Percentiles rank a stretch among this genome's conserved stretches.
Conservation (phyloP, 2,888 invertebrate genomes). For the Gisinianus flammeolus region DNA sequence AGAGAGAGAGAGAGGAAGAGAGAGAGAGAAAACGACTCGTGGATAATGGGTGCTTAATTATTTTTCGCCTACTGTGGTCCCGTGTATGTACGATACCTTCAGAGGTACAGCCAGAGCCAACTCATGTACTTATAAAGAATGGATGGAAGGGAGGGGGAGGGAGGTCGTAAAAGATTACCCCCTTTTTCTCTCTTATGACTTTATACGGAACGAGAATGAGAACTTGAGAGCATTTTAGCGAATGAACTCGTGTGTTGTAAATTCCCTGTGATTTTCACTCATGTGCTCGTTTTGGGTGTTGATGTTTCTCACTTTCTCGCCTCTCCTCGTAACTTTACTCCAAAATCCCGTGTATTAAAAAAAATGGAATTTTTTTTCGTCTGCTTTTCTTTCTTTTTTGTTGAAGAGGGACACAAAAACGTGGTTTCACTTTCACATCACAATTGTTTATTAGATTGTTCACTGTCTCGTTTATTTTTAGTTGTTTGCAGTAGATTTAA, state of each 20-base stretch:
- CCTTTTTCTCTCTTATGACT: not conserved
- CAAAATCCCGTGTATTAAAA: not conserved
- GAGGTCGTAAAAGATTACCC: constrained; percentile 18
- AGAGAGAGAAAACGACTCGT: not conserved
- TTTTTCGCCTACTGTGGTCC: constrained; percentile 14
- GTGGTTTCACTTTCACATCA: too few species aligned
- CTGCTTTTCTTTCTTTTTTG: not conserved
- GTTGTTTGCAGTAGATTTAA: not conserved
- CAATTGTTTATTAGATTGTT: not conserved
- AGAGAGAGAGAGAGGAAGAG: too few species aligned
- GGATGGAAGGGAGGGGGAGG: not conserved
- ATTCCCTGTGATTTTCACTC: constrained; percentile 15
- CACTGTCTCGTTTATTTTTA: not conserved
- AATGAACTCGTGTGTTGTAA: constrained; percentile 5
- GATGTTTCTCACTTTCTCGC: not conserved
- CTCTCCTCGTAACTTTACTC: not conserved
- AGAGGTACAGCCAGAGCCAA: too few species aligned
- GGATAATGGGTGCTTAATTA: constrained; percentile 26
- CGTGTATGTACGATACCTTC: too few species aligned
- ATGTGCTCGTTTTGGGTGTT: constrained; percentile 7
- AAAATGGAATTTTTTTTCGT: constrained; percentile 9
- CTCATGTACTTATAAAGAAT: not conserved
- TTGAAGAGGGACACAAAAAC: not conserved
- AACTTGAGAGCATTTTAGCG: constrained; percentile 11
- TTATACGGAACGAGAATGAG: not conserved